Conservation (phyloP, 2,888 invertebrate species). For the Drosophila crucigera region DNA sequence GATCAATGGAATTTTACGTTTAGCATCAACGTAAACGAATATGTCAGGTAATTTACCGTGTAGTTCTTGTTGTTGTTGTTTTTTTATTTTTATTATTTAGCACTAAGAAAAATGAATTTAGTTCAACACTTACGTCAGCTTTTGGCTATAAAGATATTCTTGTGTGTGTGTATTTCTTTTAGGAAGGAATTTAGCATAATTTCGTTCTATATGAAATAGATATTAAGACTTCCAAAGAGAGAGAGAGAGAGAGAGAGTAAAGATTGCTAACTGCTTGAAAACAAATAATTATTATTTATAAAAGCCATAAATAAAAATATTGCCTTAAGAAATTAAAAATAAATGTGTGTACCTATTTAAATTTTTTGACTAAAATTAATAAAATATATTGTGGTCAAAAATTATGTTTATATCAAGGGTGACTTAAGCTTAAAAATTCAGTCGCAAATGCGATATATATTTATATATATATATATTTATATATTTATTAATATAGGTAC, state of each 20-base stretch:
- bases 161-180: conserved; percentile 57
- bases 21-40: conserved; percentile 50
- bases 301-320: conserved; percentile 62
- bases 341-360: conserved; percentile 45
- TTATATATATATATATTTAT: conserved; percentile 2
- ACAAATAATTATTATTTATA: conserved; percentile 56
- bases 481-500: conserved; percentile 2
- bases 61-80: conserved; percentile 33
- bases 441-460: conserved; percentile 28
- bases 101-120: conserved; percentile 73
- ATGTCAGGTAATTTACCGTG: conserved; percentile 50
- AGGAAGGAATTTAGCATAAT: conserved; percentile 76
- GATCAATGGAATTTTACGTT: conserved; percentile 72
- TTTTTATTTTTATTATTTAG: conserved; percentile 34
- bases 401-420: conserved; percentile 35
- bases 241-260: conserved; percentile 51
- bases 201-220: conserved; percentile 81
- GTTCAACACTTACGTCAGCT: conserved; percentile 81
- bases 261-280: conserved; percentile 67
- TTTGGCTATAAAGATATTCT: conserved; percentile 67
- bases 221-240: conserved; percentile 58
- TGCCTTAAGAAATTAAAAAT: conserved; percentile 41
- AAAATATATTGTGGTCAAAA: conserved; percentile 28
- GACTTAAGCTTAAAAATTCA: conserved; percentile 48
- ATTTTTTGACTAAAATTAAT: conserved; percentile 37